Percentiles rank a stretch among this genome's conserved stretches.
Evolutionary conservation across 2,888 invertebrate species (phyloP).

Genomic region (Melanostoma mellinum): DNA sequence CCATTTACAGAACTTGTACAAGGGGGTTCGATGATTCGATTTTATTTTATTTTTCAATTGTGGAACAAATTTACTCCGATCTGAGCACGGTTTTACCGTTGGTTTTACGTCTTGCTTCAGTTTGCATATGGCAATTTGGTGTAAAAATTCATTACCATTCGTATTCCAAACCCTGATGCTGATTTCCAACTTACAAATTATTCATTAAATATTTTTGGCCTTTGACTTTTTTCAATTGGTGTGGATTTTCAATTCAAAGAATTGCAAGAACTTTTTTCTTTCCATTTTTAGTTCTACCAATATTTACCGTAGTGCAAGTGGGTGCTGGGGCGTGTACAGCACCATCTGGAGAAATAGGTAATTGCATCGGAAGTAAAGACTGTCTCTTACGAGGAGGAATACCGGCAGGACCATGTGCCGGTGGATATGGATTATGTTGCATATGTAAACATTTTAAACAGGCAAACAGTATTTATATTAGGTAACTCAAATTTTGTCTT

Average conservation of each 20-base stretch:
- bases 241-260: background rate
- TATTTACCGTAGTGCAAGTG: conserved; percentile 91
- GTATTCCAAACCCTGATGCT: too few relatives aligned
- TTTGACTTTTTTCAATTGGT: background rate
- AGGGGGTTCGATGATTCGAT: too few relatives aligned
- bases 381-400: conserved; percentile 89
- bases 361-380: conserved; percentile 88
- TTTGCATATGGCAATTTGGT: too few relatives aligned
- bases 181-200: too few relatives aligned
- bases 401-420: conserved; percentile 90
- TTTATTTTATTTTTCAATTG: too few relatives aligned
- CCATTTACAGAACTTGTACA: too few relatives aligned
- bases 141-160: too few relatives aligned
- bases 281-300: conserved; percentile 86
- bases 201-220: background rate
- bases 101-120: too few relatives aligned
- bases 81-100: too few relatives aligned
- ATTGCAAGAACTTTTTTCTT: conserved; percentile 2
- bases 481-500: background rate
- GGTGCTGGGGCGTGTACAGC: conserved; percentile 89
- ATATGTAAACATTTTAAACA: conserved; percentile 77
- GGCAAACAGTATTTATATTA: background rate
- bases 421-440: conserved; percentile 81
- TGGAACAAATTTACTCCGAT: too few relatives aligned
- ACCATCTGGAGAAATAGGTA: conserved; percentile 90